Conservation (phyloP, 2,113 vertebrate genomes). For the Bagarius yarrelli region DNA sequence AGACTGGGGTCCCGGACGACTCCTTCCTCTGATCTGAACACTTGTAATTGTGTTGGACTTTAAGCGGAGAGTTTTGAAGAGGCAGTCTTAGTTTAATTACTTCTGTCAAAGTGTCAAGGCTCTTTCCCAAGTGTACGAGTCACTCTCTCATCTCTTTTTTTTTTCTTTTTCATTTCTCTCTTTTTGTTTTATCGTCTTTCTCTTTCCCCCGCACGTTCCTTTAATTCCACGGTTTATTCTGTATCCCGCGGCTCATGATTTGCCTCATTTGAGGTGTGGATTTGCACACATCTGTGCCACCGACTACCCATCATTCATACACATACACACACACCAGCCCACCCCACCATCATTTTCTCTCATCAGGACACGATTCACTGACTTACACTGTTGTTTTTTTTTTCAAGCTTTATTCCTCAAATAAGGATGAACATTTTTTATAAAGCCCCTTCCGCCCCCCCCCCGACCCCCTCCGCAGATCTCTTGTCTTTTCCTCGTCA, state of each 20-base stretch:
- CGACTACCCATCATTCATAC: constrained; percentile 16
- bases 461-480: background rate
- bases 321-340: constrained; percentile 3
- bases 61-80: constrained; percentile 56
- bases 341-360: constrained; percentile 12
- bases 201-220: constrained; percentile 22
- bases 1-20: constrained; percentile 40
- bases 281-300: constrained; percentile 41
- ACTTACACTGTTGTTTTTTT: constrained; percentile 27
- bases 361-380: constrained; percentile 1
- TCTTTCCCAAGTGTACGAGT: constrained; percentile 48
- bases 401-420: constrained; percentile 15
- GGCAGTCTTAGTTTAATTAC: constrained; percentile 53
- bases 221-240: constrained; percentile 52
- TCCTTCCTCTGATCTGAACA: constrained; percentile 60
- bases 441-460: background rate
- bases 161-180: constrained; percentile 15
- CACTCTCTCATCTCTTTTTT: constrained; percentile 25
- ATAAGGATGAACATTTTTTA: constrained; percentile 22
- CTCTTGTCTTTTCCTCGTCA: constrained; percentile 2
- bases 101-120: constrained; percentile 53
- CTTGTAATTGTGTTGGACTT: constrained; percentile 63
- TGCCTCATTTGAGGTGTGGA: constrained; percentile 54
- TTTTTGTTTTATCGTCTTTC: constrained; percentile 6
- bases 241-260: constrained; percentile 56